These are phyloP conservation scores for Drosophila colorata DNA, from an alignment of 2,888 invertebrate genomes.

Conservation along the genomic window DNA sequence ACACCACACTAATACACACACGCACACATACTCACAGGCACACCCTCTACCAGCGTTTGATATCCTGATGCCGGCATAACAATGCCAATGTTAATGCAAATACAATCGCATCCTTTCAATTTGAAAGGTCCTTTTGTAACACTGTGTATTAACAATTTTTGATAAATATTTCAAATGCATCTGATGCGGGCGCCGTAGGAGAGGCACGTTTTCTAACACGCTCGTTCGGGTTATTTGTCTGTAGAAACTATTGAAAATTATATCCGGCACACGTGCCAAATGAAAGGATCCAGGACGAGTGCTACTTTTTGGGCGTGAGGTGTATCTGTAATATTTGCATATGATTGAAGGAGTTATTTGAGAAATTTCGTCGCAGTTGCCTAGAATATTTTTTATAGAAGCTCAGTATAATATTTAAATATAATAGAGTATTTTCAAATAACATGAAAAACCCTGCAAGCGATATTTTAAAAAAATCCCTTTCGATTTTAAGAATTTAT, in stretches of 20 bases:
- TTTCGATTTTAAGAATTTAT: background rate
- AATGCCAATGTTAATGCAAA: constrained; percentile 77
- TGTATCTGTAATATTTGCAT: constrained; percentile 47
- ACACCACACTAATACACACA: constrained; percentile 42
- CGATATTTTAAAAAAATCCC: no score
- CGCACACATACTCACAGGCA: constrained; percentile 38
- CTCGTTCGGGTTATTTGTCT: constrained; percentile 30
- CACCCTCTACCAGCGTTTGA: constrained; percentile 57
- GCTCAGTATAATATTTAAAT: background rate
- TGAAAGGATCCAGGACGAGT: constrained; percentile 41
- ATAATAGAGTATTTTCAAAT: no score
- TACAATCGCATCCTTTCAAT: constrained; percentile 77
- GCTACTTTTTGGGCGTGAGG: constrained; percentile 56
- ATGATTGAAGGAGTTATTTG: constrained; percentile 22
- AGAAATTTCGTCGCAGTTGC: background rate
- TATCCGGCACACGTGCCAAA: constrained; percentile 79
- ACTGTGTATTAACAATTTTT: constrained; percentile 71
- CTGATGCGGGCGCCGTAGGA: constrained; percentile 63
- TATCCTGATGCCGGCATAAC: constrained; percentile 69
- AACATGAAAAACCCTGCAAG: no score
- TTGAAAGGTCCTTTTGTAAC: constrained; percentile 60
- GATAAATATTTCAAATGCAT: constrained; percentile 58
- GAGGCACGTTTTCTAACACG: constrained; percentile 35
- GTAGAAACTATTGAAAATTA: constrained; percentile 51
- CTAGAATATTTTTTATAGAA: background rate